These are phyloP conservation scores for Labia minor DNA, from an alignment of 2,888 invertebrate species.

Conservation along the genomic window DNA sequence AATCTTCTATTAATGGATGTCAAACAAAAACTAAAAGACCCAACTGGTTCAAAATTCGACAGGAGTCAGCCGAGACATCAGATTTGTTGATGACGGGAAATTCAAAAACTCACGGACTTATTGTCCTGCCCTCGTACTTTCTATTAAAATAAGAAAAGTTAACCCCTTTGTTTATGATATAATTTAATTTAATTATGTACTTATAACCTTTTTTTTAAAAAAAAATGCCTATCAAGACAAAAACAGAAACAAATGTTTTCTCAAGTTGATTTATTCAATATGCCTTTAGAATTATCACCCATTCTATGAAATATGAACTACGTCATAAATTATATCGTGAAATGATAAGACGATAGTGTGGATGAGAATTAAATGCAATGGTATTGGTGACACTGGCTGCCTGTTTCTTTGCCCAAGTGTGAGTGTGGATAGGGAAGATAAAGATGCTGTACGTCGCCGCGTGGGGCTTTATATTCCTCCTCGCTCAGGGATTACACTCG, in stretches of 20 bases:
- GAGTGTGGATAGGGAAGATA: not conserved
- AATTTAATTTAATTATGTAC: too few species aligned
- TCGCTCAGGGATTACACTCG: not conserved
- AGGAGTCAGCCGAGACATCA: too few species aligned
- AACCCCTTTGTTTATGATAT: too few species aligned
- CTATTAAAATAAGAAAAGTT: too few species aligned
- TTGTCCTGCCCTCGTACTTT: too few species aligned
- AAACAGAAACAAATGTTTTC: not conserved
- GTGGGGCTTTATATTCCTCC: not conserved
- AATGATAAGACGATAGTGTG: constrained; percentile 13
- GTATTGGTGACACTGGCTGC: not conserved
- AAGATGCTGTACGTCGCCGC: not conserved
- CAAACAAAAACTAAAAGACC: too few species aligned
- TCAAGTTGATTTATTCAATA: not conserved
- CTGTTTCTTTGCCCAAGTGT: not conserved
- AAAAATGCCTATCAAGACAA: too few species aligned
- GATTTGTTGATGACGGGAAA: too few species aligned
- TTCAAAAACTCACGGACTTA: too few species aligned
- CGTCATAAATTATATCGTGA: constrained; percentile 3
- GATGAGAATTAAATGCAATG: not conserved
- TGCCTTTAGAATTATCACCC: constrained; percentile 8
- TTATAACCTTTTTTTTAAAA: too few species aligned
- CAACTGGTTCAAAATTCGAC: too few species aligned
- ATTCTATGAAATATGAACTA: not conserved
- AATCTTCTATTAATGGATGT: too few species aligned